These are phyloP conservation scores for Coreoperca whiteheadi DNA, from an alignment of 2,113 vertebrate species.

Conservation along the genomic window DNA sequence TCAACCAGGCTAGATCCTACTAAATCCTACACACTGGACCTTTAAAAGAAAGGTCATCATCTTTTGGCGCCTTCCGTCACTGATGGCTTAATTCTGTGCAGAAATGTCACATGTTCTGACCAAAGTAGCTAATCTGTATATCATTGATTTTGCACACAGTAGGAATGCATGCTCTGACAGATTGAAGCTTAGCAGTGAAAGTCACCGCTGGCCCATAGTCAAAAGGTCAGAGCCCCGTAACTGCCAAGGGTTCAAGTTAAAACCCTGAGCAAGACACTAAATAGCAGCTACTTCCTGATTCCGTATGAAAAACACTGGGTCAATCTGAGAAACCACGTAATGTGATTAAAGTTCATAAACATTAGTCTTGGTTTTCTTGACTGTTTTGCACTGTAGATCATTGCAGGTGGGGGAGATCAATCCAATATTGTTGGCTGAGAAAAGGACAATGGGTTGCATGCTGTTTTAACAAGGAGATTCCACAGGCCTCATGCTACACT, in stretches of 20 bases:
- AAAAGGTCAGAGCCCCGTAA: neutral
- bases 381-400: neutral
- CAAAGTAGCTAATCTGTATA: neutral
- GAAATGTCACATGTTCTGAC: neutral
- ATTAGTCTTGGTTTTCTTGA: neutral
- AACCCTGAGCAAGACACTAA: conserved; percentile 1
- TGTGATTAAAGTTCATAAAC: conserved; percentile 15
- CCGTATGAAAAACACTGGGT: conserved; percentile 25
- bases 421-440: neutral
- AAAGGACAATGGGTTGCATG: neutral
- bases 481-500: neutral
- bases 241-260: conserved; percentile 12
- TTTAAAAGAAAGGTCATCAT: conserved; percentile 24
- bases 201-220: neutral
- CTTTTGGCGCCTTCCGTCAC: conserved; percentile 11
- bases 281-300: conserved; percentile 41
- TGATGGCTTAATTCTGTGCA: conserved; percentile 10
- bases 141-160: conserved; percentile 14
- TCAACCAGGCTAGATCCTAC: too few species aligned
- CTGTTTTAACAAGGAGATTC: conserved; percentile 7
- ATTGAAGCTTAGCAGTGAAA: neutral
- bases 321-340: neutral
- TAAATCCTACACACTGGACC: too few species aligned
- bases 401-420: neutral
- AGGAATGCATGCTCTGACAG: neutral